These are phyloP conservation scores for Cyclina sinensis DNA, from an alignment of 1,140 invertebrate species.

Conservation along the genomic window DNA sequence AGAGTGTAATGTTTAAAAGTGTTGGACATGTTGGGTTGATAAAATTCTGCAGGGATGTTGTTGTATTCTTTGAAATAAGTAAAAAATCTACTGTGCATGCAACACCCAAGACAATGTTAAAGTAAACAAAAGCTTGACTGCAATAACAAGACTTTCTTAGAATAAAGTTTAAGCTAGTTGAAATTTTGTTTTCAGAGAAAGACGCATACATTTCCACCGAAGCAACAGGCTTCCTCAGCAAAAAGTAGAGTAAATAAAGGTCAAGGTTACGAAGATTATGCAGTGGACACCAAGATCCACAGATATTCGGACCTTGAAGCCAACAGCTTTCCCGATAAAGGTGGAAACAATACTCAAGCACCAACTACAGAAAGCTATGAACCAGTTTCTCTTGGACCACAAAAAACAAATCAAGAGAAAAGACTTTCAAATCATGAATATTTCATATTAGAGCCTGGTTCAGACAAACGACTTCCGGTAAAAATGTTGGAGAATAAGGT, in stretches of 20 bases:
- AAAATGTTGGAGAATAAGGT: background rate
- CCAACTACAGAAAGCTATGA: background rate
- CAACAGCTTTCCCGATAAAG: too few species aligned
- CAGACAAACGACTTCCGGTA: constrained; percentile 37
- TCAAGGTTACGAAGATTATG: background rate
- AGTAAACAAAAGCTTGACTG: too few species aligned
- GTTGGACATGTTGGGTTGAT: too few species aligned
- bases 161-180: too few species aligned
- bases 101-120: too few species aligned
- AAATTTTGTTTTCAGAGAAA: constrained; percentile 5
- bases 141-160: too few species aligned
- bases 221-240: too few species aligned
- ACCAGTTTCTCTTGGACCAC: background rate
- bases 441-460: constrained; percentile 28
- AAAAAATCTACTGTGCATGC: too few species aligned
- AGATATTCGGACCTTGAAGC: background rate
- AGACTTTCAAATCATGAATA: background rate
- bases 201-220: background rate
- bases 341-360: background rate
- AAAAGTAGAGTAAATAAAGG: too few species aligned
- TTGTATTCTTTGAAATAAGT: too few species aligned
- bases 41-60: too few species aligned
- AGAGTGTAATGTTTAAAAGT: too few species aligned
- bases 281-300: background rate
- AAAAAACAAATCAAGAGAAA: background rate